phyloP scores from a whole-genome alignment of 2,888 invertebrate species.

The Dermolepida albohirtum region DNA sequence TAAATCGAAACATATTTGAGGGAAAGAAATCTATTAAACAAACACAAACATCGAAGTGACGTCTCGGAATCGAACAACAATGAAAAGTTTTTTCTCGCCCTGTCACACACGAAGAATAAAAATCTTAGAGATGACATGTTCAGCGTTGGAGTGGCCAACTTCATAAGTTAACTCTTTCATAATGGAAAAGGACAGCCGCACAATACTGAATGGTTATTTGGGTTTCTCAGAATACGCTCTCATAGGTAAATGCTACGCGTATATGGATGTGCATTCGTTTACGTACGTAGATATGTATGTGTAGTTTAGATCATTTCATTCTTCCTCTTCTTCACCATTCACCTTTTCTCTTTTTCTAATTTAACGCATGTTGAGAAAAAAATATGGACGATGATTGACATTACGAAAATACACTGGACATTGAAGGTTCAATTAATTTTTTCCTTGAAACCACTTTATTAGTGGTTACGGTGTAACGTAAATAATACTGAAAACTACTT shows the following conservation, averaged over 20 bases:
- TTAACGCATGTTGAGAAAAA: constrained; percentile 1
- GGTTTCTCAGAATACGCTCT: constrained; percentile 32
- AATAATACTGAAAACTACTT: too few relatives aligned
- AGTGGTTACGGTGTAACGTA: not conserved
- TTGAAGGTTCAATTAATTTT: constrained; percentile 24
- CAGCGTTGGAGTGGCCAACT: constrained; percentile 42
- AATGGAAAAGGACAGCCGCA: constrained; percentile 36
- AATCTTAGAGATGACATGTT: constrained; percentile 39
- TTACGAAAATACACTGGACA: constrained; percentile 4
- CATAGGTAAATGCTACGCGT: constrained; percentile 23
- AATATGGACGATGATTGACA: constrained; percentile 22
- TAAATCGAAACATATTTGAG: constrained; percentile 29
- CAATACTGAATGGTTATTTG: constrained; percentile 35
- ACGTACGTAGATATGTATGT: not conserved
- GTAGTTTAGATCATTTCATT: constrained; percentile 15
- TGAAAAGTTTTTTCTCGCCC: constrained; percentile 39
- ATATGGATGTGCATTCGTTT: not conserved
- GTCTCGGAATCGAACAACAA: constrained; percentile 34
- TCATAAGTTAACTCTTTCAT: constrained; percentile 43
- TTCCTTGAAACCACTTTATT: constrained; percentile 8
- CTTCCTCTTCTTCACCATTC: constrained; percentile 7
- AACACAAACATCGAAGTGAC: constrained; percentile 35
- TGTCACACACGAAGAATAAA: constrained; percentile 42
- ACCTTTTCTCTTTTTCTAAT: constrained; percentile 12
- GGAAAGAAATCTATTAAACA: constrained; percentile 38